Base-by-base conservation (phyloP, 2,888 invertebrate genomes). In the Callimorpha dominula region DNA sequence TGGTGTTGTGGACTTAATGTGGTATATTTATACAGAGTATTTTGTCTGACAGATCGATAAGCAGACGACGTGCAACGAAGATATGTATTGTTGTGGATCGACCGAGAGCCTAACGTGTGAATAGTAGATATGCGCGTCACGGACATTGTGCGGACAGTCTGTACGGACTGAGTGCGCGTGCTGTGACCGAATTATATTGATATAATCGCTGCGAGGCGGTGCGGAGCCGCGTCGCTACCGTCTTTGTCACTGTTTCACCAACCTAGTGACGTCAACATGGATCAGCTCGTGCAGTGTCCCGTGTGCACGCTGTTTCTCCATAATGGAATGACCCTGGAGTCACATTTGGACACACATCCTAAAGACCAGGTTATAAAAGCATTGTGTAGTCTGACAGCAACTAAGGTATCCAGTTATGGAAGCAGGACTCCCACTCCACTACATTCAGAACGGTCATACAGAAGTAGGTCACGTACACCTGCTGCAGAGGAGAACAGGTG, bases 331-430 rank as follows among this genome's bases (percentile, higher is more conserved):
- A 97, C 97, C 75, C 94, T 98, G 83, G 97, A 98, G 89, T 97
- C 97, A 80, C 98, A 98, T 91, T 96, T 98, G 91, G 97, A 98
- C 88, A 98, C 98, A 46, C 98, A 98, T 95, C 98, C 98, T 63
- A 98, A 98, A 92, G 98, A 98, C 85, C 98, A 98, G 93, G 98
- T 98, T 69, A 98, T 98, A 84, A 98, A 97, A 90, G 98, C 98
- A 43, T 94, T 98, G 78, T 97, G 95, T 86, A 91, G 81, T 81
- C 86, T 95, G 76, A 95, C 96, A 31, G 31, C 60, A 78, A 95
- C 96, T 78, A 96, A 95, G 71, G 93, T 92, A 80, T 87, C 88
- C 75, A 90, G 87, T 78, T 93, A 89, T 90, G 89, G 89, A 66
- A 93, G 95, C 86, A 88, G 96, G 85, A 92, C 94, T 82, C 85